phyloP scores from a whole-genome alignment of 2,888 invertebrate species.

The Hoplodrina blanda region DNA sequence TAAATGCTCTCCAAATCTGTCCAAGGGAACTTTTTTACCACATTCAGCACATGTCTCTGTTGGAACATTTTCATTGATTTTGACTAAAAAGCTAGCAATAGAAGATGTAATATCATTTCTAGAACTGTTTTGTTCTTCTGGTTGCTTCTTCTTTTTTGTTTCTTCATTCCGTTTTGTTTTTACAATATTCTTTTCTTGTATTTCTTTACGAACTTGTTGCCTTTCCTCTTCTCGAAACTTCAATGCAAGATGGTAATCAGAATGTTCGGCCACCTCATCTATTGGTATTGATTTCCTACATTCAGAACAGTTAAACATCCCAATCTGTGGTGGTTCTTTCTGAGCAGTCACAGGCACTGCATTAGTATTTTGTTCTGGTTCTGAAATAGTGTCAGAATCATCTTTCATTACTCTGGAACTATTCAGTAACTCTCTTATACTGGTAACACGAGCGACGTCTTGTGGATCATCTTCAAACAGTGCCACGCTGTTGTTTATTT shows the following conservation, averaged over 20 bases:
- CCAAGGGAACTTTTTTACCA: slow-evolving; percentile 90
- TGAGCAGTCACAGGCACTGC: slow-evolving; percentile 24
- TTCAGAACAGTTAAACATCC: slow-evolving; percentile 89
- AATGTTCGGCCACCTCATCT: slow-evolving; percentile 92
- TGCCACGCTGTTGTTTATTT: slow-evolving; percentile 87
- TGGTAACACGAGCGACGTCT: slow-evolving; percentile 76
- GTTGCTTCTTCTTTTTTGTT: slow-evolving; percentile 60
- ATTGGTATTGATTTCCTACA: slow-evolving; percentile 91
- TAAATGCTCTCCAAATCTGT: slow-evolving; percentile 93
- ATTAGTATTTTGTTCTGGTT: slow-evolving; percentile 46
- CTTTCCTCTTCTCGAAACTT: slow-evolving; percentile 91
- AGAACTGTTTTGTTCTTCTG: slow-evolving; percentile 58
- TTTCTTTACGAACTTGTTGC: slow-evolving; percentile 73
- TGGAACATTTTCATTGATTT: slow-evolving; percentile 77
- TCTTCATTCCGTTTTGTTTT: slow-evolving; percentile 49
- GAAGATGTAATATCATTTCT: slow-evolving; percentile 74
- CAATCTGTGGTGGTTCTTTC: slow-evolving; percentile 50
- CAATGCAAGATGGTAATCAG: slow-evolving; percentile 94
- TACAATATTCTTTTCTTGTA: slow-evolving; percentile 64
- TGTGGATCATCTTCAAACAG: slow-evolving; percentile 83
- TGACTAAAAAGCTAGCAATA: slow-evolving; percentile 85
- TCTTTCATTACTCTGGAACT: slow-evolving; percentile 64
- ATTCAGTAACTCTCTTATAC: slow-evolving; percentile 79
- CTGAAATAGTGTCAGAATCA: slow-evolving; percentile 46
- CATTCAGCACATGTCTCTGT: slow-evolving; percentile 93